Base-by-base conservation (phyloP, 1,140 invertebrate genomes). In the Halictus rubicundus region DNA sequence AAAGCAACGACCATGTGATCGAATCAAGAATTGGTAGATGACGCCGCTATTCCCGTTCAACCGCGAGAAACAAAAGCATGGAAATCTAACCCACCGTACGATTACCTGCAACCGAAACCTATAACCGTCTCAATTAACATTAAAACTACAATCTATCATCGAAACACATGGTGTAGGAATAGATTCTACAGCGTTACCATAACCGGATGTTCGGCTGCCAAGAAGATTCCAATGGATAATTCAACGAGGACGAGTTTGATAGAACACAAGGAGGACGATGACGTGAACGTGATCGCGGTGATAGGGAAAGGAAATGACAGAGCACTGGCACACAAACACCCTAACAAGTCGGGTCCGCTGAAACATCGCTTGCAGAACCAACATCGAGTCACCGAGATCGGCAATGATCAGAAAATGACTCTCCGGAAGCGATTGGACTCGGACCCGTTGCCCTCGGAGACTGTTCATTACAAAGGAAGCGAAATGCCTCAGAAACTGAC, bases 381-480 rank as follows among this genome's bases (percentile, higher is more conserved):
- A 59, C 68, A 68, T 8, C 71, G 59, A 32, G 23, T 88, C 19
- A 87, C 89, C 49, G 89, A 90, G 65, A 54, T 89, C 25, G 84
- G 74, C n/a, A 83, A 88, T 57, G 79, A 73, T 21, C 83, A 73
- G 5, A 89, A 91, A 69, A 85, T 90, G 84, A 66, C 85, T 9
- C 68, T 91, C 0, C 76, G 73, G 16, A 81, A 74, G 14, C 78
- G 87, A 25, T 70, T 89, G 0, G 69, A 88, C 70, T 27, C 69
- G 7, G 16, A 61, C 16, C 27, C 65, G 64, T 60, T 59, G 21
- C 60, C 63, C 19, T 68, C n/a, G 57, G 64, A 57, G 79, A 61
- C 21, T 12, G 25, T 9, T 2, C 25, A 83, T 32, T 68, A 57
- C 52, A 39, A 68, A 19, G 46, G 60, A 4, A 65, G 66, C n/a